Percentiles rank a stretch among this genome's conserved stretches.
These are phyloP conservation scores for Furcula furcula DNA, from an alignment of 2,888 invertebrate genomes.

Conservation along the genomic window DNA sequence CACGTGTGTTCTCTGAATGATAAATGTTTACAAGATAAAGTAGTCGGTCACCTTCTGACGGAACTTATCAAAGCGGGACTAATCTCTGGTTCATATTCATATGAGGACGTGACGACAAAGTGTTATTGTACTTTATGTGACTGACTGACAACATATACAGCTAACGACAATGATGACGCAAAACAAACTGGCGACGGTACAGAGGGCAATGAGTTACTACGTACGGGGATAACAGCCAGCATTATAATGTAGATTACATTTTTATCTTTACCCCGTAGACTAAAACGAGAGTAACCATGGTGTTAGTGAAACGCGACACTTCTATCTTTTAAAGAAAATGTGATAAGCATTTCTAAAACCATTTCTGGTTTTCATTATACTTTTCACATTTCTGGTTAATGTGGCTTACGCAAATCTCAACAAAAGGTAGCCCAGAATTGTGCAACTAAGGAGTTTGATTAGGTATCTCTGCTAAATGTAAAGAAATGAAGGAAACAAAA, in stretches of 20 bases:
- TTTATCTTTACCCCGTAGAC: too few species aligned
- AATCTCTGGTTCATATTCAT: constrained; percentile 54
- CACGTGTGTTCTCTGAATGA: constrained; percentile 44
- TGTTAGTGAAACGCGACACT: too few species aligned
- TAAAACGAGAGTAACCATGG: too few species aligned
- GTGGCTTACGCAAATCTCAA: too few species aligned
- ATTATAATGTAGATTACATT: too few species aligned
- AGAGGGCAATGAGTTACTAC: too few species aligned
- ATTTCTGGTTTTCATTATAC: too few species aligned
- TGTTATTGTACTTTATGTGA: constrained; percentile 40
- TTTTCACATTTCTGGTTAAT: too few species aligned
- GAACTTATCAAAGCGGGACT: constrained; percentile 41
- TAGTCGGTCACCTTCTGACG: constrained; percentile 44
- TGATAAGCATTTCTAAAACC: too few species aligned
- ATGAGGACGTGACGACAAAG: constrained; percentile 56
- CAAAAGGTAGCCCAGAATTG: too few species aligned
- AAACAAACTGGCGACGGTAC: constrained; percentile 3
- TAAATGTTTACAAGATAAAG: constrained; percentile 47
- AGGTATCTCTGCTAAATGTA: constrained; percentile 1
- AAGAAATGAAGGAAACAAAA: constrained; percentile 39
- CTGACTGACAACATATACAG: constrained; percentile 29
- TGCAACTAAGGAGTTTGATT: neutral
- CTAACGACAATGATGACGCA: constrained; percentile 28
- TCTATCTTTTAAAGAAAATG: too few species aligned
- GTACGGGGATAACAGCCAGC: too few species aligned